Evolutionary conservation across 2,888 invertebrate species (phyloP).

Genomic region (Ochropleura plecta): DNA sequence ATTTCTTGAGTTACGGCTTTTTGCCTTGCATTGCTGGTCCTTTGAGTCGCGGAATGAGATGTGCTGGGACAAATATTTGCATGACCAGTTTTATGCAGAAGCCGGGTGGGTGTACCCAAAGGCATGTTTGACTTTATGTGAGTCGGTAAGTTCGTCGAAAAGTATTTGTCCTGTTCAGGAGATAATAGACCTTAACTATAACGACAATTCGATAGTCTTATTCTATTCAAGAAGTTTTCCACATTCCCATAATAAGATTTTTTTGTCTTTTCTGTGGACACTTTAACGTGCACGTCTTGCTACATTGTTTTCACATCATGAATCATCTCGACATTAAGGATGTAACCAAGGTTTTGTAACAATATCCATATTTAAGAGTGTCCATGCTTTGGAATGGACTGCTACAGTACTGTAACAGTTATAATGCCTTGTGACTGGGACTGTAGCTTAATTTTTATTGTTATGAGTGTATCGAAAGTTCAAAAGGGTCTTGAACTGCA

Average conservation of each 20-base stretch:
- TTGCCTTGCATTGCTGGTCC: slow-evolving; percentile 1
- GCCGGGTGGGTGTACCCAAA: neutral
- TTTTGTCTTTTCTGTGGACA: no score
- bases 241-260: neutral
- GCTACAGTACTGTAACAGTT: no score
- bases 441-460: no score
- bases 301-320: no score
- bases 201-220: neutral
- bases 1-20: neutral
- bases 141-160: neutral
- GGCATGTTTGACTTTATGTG: neutral
- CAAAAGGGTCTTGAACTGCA: no score
- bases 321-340: no score
- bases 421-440: no score
- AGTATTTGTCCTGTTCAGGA: neutral
- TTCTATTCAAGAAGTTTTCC: neutral
- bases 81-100: slow-evolving; percentile 2
- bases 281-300: no score
- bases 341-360: no score
- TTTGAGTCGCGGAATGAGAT: slow-evolving; percentile 1
- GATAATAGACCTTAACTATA: neutral
- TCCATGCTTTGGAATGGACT: no score
- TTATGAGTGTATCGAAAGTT: no score
- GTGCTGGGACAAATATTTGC: slow-evolving; percentile 24
- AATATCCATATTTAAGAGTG: no score